Percentiles rank a stretch among this genome's conserved stretches.
Evolutionary conservation across 2,113 vertebrate species (phyloP).

Genomic region (Cinclus mexicanus): DNA sequence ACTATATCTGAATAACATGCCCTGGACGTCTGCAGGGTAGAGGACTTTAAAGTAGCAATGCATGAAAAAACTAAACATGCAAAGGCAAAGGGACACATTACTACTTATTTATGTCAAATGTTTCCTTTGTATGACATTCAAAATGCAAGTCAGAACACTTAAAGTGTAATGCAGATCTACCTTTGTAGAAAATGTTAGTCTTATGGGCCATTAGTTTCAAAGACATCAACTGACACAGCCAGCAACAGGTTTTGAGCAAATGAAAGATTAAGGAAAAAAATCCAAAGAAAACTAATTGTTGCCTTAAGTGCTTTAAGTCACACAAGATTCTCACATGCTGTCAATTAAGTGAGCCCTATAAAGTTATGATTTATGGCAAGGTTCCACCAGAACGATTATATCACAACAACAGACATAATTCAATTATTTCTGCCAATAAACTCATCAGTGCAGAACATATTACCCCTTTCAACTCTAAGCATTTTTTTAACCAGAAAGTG

Average conservation of each 20-base stretch:
- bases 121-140: neutral
- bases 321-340: neutral
- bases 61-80: neutral
- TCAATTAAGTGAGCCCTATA: constrained; percentile 34
- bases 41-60: neutral
- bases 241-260: neutral
- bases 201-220: neutral
- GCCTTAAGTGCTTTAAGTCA: neutral
- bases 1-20: neutral
- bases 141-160: neutral
- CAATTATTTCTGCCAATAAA: constrained; percentile 51
- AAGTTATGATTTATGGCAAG: constrained; percentile 26
- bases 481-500: neutral
- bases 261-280: neutral
- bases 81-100: neutral
- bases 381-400: constrained; percentile 19
- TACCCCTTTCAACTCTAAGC: neutral
- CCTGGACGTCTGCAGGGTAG: neutral
- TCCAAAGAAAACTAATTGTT: neutral
- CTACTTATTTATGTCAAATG: neutral
- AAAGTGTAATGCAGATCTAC: neutral
- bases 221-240: neutral
- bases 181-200: neutral
- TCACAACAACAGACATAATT: constrained; percentile 26
- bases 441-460: neutral